These are phyloP conservation scores for Danaus chrysippus DNA, from an alignment of 2,888 invertebrate genomes.

Conservation along the genomic window DNA sequence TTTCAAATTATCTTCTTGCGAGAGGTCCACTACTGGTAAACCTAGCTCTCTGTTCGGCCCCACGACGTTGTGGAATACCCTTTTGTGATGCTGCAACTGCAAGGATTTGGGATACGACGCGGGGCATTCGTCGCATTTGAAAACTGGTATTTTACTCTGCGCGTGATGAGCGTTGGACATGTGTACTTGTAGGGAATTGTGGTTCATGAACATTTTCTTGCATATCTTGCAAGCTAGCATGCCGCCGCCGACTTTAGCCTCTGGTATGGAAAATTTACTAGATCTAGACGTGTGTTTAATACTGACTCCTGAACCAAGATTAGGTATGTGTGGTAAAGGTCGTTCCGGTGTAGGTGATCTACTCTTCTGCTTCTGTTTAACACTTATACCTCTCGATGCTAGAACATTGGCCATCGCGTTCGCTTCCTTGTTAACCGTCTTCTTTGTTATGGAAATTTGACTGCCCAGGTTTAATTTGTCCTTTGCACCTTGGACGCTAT, in stretches of 20 bases:
- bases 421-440: constrained; percentile 82
- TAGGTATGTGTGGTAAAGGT: constrained; percentile 67
- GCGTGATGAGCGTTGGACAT: constrained; percentile 62
- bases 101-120: constrained; percentile 85
- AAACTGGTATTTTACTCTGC: constrained; percentile 61
- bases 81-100: constrained; percentile 82
- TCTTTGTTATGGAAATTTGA: constrained; percentile 84
- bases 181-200: constrained; percentile 58
- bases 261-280: constrained; percentile 66
- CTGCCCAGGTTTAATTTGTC: constrained; percentile 84
- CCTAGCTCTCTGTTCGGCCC: constrained; percentile 81
- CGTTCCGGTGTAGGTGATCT: constrained; percentile 67
- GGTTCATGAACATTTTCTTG: constrained; percentile 69
- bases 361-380: constrained; percentile 82
- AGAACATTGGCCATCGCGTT: constrained; percentile 87
- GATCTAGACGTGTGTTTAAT: constrained; percentile 75
- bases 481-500: constrained; percentile 84
- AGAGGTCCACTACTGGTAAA: constrained; percentile 85
- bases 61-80: constrained; percentile 68
- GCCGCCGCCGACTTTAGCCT: constrained; percentile 63
- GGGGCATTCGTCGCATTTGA: constrained; percentile 84
- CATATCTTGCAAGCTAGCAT: constrained; percentile 68
- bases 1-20: constrained; percentile 82
- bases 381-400: constrained; percentile 87
- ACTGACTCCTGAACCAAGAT: constrained; percentile 71